These are phyloP conservation scores for Podarcis siculus DNA, from an alignment of 2,797 vertebrate genomes.

Conservation along the genomic window DNA sequence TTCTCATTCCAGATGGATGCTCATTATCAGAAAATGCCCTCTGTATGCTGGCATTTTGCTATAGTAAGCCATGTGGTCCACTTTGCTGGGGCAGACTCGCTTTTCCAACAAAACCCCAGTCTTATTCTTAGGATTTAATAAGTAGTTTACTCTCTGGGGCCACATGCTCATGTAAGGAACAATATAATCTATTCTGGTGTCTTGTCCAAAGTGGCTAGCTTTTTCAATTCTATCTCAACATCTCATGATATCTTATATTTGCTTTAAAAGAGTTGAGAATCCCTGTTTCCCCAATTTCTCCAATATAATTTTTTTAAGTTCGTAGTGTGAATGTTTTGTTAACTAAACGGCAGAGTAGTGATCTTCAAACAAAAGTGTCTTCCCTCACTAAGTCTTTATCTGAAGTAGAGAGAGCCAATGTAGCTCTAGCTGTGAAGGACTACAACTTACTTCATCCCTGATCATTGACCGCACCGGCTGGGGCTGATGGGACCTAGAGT, in stretches of 20 bases:
- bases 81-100: not conserved
- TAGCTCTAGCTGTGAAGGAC: not conserved
- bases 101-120: not conserved
- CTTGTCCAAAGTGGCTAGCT: not conserved
- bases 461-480: not conserved
- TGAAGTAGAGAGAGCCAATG: not conserved
- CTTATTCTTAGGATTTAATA: not conserved
- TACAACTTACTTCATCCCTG: not conserved
- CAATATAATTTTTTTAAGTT: not conserved
- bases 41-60: not conserved
- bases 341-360: not conserved
- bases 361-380: not conserved
- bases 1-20: not conserved
- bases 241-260: not conserved
- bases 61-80: not conserved
- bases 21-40: slow-evolving; percentile 1
- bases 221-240: not conserved
- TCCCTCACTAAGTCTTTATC: not conserved
- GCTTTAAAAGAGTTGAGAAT: not conserved
- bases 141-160: not conserved
- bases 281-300: not conserved
- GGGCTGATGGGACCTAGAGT: not conserved
- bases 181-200: not conserved
- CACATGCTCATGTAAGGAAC: not conserved
- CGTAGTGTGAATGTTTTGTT: not conserved